Base-by-base conservation (phyloP, 2,113 vertebrate species). In the Corynorhinus townsendii region DNA sequence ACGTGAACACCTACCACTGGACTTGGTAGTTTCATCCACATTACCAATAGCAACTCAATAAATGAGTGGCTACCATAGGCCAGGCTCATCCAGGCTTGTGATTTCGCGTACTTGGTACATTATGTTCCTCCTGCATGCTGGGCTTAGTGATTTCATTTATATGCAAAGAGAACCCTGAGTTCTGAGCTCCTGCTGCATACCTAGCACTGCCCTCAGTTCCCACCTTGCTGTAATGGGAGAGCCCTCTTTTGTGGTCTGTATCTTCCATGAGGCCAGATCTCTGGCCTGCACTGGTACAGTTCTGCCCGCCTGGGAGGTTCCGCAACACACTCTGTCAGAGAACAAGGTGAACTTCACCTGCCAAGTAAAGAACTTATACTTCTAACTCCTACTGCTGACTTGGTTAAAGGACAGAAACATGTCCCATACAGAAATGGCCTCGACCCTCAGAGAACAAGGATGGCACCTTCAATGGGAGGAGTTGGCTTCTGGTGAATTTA, bases 231-330 rank as follows among this genome's bases (percentile, higher is more conserved):
- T 22, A 30, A 17, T 40, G 69, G 43, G 35, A 35, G 6, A 54
- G 26, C 35, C 19, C 15, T 72, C 16, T 49, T n/a, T 30, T 9
- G 15, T 47, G 64, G 3, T 28, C 79, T 45, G 14, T 49, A 35
- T 52, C 52, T 54, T 33, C 16, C 62, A 24, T 7, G 52, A 80
- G n/a, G 52, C 96, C 76, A 96, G 69, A 96, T 40, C 49, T 80
- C 52, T 56, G 11, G 72, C 47, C 95, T 89, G 83, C 94, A 68
- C 96, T 92, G 59, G 90, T 95, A 96, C 98, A 98, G 98, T 98
- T 82, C 5, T 85, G 0, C 98, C 98, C 91, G n/a, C 0, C 0
- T 0, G 98, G 95, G 43, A 19, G 0, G 0, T 96, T 7, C 45
- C 24, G 0, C 38, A 71, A 0, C 8, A 7, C 15, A 1, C 80